These are phyloP conservation scores for Pteropus alecto DNA, from an alignment of 2,113 vertebrate species.

Conservation along the genomic window DNA sequence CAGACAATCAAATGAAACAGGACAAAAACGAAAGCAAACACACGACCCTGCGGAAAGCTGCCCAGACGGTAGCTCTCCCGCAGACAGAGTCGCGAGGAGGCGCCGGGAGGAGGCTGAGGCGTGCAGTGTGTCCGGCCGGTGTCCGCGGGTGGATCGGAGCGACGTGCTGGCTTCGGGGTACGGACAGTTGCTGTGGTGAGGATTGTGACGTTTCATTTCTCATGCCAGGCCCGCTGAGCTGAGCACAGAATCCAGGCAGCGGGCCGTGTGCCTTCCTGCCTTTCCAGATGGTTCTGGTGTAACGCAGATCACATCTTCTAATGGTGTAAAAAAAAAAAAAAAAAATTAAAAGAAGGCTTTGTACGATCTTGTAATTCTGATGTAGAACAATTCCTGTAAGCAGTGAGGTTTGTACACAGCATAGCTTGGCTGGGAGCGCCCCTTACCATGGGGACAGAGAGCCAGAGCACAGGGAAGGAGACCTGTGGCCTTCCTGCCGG, in stretches of 20 bases:
- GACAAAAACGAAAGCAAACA: background rate
- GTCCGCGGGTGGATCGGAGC: rapidly evolving
- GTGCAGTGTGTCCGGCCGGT: rapidly evolving
- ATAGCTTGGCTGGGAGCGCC: background rate
- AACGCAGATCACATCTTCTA: conserved; percentile 76
- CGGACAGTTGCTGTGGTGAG: background rate
- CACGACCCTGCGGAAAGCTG: rapidly evolving
- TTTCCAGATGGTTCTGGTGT: conserved; percentile 77
- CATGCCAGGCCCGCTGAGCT: conserved; percentile 66
- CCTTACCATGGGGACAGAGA: rapidly evolving
- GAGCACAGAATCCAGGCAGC: conserved; percentile 72
- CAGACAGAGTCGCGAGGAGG: rapidly evolving
- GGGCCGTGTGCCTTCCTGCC: conserved; percentile 71
- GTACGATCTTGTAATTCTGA: background rate
- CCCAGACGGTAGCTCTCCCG: rapidly evolving
- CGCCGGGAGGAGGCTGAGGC: rapidly evolving
- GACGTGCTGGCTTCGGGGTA: rapidly evolving
- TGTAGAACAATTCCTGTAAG: background rate
- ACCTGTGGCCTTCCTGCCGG: rapidly evolving
- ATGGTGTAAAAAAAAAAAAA: conserved; percentile 53
- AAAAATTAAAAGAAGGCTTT: background rate
- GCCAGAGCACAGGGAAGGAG: background rate
- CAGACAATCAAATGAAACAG: background rate
- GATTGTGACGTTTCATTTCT: conserved; percentile 58
- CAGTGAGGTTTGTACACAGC: rapidly evolving